phyloP scores from a whole-genome alignment of 2,797 vertebrate species.

The Lacerta viridis region DNA sequence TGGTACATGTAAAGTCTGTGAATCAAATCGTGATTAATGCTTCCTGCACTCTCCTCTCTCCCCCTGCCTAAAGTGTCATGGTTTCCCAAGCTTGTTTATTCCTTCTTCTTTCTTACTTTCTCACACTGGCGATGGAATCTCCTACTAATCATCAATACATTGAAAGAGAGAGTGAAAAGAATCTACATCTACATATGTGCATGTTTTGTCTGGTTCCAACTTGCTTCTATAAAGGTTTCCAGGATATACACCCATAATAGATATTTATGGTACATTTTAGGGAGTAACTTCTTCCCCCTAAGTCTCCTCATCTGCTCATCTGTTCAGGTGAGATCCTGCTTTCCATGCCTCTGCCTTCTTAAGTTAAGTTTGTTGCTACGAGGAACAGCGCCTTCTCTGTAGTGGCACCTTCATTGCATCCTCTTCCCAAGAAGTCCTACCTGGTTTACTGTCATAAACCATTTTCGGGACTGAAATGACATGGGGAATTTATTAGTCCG shows the following conservation, averaged over 20 bases:
- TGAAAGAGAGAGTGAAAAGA: not conserved
- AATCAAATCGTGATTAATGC: not conserved
- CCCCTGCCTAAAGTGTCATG: too few relatives aligned
- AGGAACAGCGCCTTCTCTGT: not conserved
- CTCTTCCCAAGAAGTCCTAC: not conserved
- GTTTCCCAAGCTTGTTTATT: too few relatives aligned
- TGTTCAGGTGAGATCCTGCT: not conserved
- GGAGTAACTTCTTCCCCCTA: not conserved
- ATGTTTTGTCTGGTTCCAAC: not conserved
- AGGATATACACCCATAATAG: not conserved
- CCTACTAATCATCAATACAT: conserved; percentile 6
- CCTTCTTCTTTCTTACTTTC: too few relatives aligned
- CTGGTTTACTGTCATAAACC: not conserved
- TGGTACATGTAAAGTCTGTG: not conserved
- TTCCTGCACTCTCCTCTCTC: not conserved
- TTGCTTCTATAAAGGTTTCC: not conserved
- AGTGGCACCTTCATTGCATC: not conserved
- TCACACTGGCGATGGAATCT: conserved; percentile 2
- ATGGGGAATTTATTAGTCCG: not conserved
- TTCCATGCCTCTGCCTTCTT: not conserved
- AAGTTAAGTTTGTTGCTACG: not conserved
- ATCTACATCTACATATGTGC: not conserved
- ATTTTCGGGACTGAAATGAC: not conserved
- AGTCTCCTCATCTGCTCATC: not conserved
- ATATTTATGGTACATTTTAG: not conserved